phyloP scores from a whole-genome alignment of 2,888 invertebrate species.

The Brenthis daphne region DNA sequence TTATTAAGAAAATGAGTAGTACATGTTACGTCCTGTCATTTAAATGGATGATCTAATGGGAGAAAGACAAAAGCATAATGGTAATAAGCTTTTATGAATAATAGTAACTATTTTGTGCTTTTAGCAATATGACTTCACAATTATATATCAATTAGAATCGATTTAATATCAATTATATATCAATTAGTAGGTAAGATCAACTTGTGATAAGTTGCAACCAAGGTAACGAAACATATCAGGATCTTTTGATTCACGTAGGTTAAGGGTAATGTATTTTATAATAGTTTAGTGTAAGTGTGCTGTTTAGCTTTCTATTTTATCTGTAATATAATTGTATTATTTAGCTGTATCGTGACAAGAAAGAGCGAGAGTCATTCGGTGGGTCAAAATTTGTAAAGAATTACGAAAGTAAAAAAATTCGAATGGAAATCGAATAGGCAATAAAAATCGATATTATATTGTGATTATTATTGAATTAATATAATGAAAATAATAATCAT shows the following conservation, averaged over 20 bases:
- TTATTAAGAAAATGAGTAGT: not conserved
- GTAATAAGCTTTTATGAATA: constrained; percentile 6
- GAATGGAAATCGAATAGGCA: too few species aligned
- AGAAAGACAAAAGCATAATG: not conserved
- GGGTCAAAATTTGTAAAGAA: constrained; percentile 32
- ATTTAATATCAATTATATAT: constrained; percentile 70
- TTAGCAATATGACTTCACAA: constrained; percentile 65
- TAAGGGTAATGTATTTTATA: constrained; percentile 53
- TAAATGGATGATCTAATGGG: not conserved
- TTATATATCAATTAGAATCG: constrained; percentile 48
- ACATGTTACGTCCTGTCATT: not conserved
- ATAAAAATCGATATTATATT: too few species aligned
- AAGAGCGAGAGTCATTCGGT: constrained; percentile 47
- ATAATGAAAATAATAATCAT: too few species aligned
- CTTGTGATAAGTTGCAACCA: constrained; percentile 85
- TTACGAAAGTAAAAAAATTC: too few species aligned
- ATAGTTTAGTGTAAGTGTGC: constrained; percentile 58
- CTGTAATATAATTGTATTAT: constrained; percentile 36
- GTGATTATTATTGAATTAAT: too few species aligned
- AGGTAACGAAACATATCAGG: constrained; percentile 89
- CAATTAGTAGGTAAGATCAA: constrained; percentile 74
- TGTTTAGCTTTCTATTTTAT: constrained; percentile 40
- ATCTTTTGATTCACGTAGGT: constrained; percentile 84
- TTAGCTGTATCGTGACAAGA: constrained; percentile 40
- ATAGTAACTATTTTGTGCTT: constrained; percentile 50